Conservation (phyloP, 2,797 vertebrate genomes). For the Gila robusta region DNA sequence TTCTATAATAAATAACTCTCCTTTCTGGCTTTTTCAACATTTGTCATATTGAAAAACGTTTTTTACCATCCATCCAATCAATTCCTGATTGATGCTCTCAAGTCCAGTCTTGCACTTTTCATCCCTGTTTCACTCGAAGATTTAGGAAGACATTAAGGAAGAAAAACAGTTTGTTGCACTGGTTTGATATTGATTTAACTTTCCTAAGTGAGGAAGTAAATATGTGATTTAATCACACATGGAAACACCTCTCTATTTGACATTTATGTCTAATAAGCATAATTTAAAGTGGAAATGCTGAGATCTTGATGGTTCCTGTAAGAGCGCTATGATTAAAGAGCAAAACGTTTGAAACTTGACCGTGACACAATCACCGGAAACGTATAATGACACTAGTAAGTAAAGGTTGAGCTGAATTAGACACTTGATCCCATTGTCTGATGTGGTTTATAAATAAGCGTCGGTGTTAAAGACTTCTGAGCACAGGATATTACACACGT, state of each 20-base stretch:
- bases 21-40: neutral
- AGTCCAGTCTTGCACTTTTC: too few species aligned
- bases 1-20: neutral
- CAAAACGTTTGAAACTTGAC: neutral
- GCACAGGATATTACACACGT: constrained; percentile 68
- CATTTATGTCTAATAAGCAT: neutral
- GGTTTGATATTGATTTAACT: neutral
- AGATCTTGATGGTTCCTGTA: constrained; percentile 7
- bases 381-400: constrained; percentile 12
- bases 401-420: constrained; percentile 34
- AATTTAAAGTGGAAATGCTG: neutral
- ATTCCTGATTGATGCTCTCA: neutral
- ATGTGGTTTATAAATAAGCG: constrained; percentile 50
- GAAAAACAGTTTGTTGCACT: neutral
- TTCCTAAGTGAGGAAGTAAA: constrained; percentile 12
- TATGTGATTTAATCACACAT: neutral
- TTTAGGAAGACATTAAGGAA: neutral
- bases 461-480: constrained; percentile 37
- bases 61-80: too few species aligned
- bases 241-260: too few species aligned
- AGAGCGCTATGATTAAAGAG: neutral
- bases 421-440: constrained; percentile 36
- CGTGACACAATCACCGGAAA: constrained; percentile 28
- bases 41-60: neutral
- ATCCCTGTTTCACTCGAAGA: neutral